A percentile compares a stretch with the other conserved stretches of the same genome.
Evolutionary conservation across 2,888 invertebrate species (phyloP).

Genomic region (Lamellibrachia satsuma): DNA sequence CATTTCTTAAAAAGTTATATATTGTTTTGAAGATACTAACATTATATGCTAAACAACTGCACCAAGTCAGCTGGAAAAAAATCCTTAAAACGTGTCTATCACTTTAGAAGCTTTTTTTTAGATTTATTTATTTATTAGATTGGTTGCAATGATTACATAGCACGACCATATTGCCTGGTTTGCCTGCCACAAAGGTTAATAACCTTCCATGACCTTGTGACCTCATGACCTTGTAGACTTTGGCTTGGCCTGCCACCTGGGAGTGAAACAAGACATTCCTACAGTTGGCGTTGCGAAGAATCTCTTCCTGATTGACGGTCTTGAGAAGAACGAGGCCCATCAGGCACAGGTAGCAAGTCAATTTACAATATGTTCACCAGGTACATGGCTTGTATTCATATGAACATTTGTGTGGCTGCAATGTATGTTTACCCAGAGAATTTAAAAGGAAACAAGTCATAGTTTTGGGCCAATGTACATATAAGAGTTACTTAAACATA

Average conservation of each 20-base stretch:
- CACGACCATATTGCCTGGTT: background rate
- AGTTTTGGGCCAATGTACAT: too few species aligned
- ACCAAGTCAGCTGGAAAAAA: background rate
- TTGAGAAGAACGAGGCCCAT: constrained; percentile 57
- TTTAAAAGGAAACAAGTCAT: background rate
- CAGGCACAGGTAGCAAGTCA: constrained; percentile 48
- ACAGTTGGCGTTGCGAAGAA: constrained; percentile 68
- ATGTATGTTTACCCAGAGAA: background rate
- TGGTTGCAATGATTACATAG: background rate
- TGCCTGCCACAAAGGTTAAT: background rate
- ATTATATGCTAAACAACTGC: background rate
- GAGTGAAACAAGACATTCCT: constrained; percentile 63
- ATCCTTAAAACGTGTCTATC: background rate
- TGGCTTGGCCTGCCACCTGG: constrained; percentile 68
- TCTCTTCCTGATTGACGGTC: constrained; percentile 62
- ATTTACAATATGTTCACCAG: background rate
- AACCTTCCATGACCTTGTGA: constrained; percentile 26
- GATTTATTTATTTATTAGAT: background rate
- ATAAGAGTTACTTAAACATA: too few species aligned
- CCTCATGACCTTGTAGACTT: constrained; percentile 57
- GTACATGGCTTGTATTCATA: background rate
- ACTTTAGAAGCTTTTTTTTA: background rate
- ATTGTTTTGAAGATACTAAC: background rate
- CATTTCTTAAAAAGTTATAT: background rate
- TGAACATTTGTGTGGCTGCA: background rate